A percentile compares a stretch with the other conserved stretches of the same genome.
Conservation (phyloP, 2,797 vertebrate genomes). For the Pogoniulus pusillus region DNA sequence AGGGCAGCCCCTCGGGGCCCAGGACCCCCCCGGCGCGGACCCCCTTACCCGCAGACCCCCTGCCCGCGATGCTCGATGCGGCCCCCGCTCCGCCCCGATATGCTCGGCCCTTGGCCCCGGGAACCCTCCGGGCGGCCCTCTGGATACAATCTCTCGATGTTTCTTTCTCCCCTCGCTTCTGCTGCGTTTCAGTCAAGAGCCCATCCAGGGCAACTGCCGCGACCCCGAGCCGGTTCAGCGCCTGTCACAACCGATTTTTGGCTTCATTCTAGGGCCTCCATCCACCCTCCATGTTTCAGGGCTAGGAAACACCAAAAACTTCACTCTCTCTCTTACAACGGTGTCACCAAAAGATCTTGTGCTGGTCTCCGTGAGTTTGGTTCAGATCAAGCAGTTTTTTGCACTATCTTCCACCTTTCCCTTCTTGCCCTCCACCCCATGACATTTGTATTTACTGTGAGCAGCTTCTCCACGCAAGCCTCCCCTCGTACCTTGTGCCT, state of each 20-base stretch:
- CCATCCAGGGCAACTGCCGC: background rate
- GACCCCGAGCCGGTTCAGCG: background rate
- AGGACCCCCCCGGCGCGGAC: too few species aligned
- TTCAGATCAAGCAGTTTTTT: background rate
- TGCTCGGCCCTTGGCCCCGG: background rate
- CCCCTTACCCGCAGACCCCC: fast-evolving
- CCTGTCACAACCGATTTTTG: background rate
- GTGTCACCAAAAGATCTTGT: background rate
- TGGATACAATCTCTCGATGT: too few species aligned
- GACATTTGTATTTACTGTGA: fast-evolving
- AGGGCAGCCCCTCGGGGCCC: background rate
- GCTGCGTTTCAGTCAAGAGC: background rate
- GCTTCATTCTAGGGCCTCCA: background rate
- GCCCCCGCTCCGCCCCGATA: background rate
- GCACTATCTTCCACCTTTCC: fast-evolving
- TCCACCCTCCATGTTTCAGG: background rate
- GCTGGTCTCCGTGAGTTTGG: background rate
- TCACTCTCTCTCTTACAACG: background rate
- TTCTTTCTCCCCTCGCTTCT: background rate
- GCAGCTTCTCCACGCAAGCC: fast-evolving
- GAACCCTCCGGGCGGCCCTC: background rate
- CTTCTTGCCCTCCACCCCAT: background rate
- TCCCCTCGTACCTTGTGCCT: fast-evolving
- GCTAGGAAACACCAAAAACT: background rate
- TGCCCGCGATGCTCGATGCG: background rate